Evolutionary conservation across 2,113 vertebrate genomes (phyloP).

Genomic region (Apistogramma diplotaenia): DNA sequence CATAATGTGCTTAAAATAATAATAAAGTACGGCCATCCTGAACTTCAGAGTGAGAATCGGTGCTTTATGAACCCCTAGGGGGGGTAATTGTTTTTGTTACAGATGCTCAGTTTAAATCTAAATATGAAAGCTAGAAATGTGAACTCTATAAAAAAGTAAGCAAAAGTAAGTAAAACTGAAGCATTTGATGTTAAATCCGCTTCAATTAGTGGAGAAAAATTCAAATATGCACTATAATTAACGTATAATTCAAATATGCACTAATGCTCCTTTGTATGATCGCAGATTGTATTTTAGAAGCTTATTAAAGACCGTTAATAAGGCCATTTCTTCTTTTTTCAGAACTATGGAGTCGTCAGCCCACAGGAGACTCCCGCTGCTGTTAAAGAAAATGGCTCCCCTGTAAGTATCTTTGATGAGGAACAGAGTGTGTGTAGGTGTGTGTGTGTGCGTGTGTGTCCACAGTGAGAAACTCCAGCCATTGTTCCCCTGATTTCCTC

Average conservation of each 20-base stretch:
- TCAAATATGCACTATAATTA: background rate
- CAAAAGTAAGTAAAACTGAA: too few relatives aligned
- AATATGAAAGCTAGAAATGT: background rate
- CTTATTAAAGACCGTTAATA: background rate
- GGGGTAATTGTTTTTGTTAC: too few relatives aligned
- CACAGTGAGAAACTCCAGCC: background rate
- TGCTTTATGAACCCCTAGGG: too few relatives aligned
- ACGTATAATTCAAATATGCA: background rate
- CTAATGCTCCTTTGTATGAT: background rate
- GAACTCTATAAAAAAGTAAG: background rate
- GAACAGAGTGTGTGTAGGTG: background rate
- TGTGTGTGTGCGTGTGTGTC: background rate
- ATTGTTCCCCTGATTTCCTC: background rate
- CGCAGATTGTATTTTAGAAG: background rate
- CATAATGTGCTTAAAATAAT: background rate
- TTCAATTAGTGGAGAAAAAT: background rate
- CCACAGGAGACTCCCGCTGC: conserved; percentile 46
- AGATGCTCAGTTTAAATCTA: background rate
- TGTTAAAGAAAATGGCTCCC: conserved; percentile 75
- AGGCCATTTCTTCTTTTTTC: background rate
- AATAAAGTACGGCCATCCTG: background rate
- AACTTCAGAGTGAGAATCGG: background rate
- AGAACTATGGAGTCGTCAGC: conserved; percentile 58
- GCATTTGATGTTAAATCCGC: background rate
- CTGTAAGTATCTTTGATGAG: conserved; percentile 65